Evolutionary conservation across 2,797 vertebrate species (phyloP).

Genomic region (Vultur gryphus): DNA sequence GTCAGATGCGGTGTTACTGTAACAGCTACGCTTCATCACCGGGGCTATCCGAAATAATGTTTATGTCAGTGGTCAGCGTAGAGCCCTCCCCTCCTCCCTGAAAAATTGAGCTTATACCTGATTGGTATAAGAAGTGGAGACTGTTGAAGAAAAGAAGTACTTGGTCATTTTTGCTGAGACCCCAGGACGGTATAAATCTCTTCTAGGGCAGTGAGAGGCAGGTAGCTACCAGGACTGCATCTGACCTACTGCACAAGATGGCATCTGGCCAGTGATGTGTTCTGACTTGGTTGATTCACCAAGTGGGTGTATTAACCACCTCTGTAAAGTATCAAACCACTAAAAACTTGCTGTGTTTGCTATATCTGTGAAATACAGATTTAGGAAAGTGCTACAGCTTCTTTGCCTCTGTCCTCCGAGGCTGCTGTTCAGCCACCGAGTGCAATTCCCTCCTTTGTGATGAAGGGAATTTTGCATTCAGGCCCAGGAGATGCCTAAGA

Average conservation of each 20-base stretch:
- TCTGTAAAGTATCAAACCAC: neutral
- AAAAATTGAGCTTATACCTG: neutral
- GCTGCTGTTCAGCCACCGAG: neutral
- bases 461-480: neutral
- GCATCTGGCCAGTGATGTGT: neutral
- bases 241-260: neutral
- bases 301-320: neutral
- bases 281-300: neutral
- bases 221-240: neutral
- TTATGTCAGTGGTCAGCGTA: neutral
- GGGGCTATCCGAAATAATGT: fast-evolving
- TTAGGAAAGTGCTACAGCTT: neutral
- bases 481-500: neutral
- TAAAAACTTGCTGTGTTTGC: neutral
- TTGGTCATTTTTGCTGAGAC: neutral
- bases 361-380: neutral
- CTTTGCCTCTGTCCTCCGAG: neutral
- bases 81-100: neutral
- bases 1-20: neutral
- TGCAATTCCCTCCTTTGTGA: neutral
- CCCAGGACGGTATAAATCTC: too few relatives aligned
- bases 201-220: neutral
- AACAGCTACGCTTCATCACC: neutral
- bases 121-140: neutral
- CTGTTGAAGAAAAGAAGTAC: neutral